These are phyloP conservation scores for Adineta ricciae DNA, from an alignment of 2,888 invertebrate genomes.

Conservation along the genomic window DNA sequence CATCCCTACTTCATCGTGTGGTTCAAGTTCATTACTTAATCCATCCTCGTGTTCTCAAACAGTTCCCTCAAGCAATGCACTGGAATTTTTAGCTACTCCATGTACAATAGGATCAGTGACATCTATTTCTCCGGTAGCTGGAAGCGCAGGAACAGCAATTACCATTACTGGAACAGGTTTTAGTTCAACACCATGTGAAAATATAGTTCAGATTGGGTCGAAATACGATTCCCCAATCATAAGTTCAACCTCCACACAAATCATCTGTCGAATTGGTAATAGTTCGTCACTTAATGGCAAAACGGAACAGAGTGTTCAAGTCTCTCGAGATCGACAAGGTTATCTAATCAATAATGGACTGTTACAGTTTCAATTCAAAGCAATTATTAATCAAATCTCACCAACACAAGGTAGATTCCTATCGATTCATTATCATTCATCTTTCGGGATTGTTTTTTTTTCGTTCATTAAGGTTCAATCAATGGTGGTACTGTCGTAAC, in stretches of 20 bases:
- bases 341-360: background rate
- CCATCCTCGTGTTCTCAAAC: background rate
- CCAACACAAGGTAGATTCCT: background rate
- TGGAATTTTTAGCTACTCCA: background rate
- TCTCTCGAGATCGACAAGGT: background rate
- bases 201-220: background rate
- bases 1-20: background rate
- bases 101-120: background rate
- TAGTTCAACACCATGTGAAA: constrained; percentile 19
- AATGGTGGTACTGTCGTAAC: background rate
- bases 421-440: background rate
- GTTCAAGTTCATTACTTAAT: background rate
- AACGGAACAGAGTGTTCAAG: background rate
- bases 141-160: background rate
- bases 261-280: background rate
- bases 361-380: background rate
- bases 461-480: background rate
- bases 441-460: background rate
- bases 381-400: background rate
- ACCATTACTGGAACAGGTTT: background rate
- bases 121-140: background rate
- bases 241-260: background rate
- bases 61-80: background rate
- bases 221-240: background rate
- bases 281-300: background rate